Evolutionary conservation across 2,113 vertebrate species (phyloP), one percentile per base, ranked within the genome.

Genomic region (Trinectes maculatus): DNA sequence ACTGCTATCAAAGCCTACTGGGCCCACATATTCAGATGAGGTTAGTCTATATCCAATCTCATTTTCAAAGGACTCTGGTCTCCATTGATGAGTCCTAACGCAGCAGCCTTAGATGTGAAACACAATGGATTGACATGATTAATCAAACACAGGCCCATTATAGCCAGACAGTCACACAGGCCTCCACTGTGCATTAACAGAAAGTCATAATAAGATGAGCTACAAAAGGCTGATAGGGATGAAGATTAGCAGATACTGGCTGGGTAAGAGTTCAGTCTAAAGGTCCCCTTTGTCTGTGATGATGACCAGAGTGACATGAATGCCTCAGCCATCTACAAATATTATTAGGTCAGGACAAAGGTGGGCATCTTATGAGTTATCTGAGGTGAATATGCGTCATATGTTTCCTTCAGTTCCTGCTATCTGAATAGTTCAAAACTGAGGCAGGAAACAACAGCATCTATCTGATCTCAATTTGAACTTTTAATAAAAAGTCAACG

Each of bases 181-280:
- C 71, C 83, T 87, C 80, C 77, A 74, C 65, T 36, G 49, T 78
- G 79, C 83, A 85, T 91, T 91, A 92, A 89, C 83, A 82, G 81
- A 87, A 92, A 91, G 89, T 90, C 89, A 88, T 89, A 93, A 92
- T 91, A 91, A 90, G 91, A 92, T 84, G 87, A 89, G 88, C 89
- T 77, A 88, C 84, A 86, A 85, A 89, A 87, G 85, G 85, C 73
- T 80, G 86, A 88, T 55, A 74, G 75, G 80, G 85, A 88, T 86
- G 88, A 90, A 91, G 88, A 92, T 90, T 48, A 90, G 85, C 89
- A 91, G 89, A 90, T 90, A 89, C 76, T 53, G 79, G 77, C 77
- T 74, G 78, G 75, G 83, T 73, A 73, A 82, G 81, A 85, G 71
- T 82, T 84, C 60, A 74, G 85, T 86, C 67, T 85, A 71, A 91